Base-by-base conservation (phyloP, 2,113 vertebrate genomes). In the Melanotaenia duboulayi region DNA sequence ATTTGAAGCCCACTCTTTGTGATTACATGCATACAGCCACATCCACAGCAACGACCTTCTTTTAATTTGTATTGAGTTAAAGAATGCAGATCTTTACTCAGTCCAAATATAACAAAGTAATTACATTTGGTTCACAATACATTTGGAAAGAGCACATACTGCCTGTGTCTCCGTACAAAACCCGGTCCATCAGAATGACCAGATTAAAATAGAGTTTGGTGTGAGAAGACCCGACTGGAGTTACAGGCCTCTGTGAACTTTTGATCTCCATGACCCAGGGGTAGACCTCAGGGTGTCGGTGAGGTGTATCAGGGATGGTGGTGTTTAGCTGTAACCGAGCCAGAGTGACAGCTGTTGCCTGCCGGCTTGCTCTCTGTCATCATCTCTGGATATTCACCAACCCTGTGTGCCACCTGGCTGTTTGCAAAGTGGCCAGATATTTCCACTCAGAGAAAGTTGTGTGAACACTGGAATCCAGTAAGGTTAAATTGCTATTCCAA, bases 331-430 rank as follows among this genome's bases (percentile, higher is more conserved):
- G 82, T 84, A 82, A 87, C 81, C 76, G 82, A 89, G 59, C 74
- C 76, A 81, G 80, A 85, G 76, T 74, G 82, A 80, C 91, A 90
- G 90, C 87, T 90, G 91, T 85, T 77, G 87, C 84, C 90, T 83
- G 78, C 81, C 84, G 72, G 71, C 57, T 58, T 48, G 4, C 51
- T 54, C 72, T 75, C 84, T 72, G 71, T 89, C 86, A 84, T 78
- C 86, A 76, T 54, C 50, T 56, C 35, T 25, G 4, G 24, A 51
- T 72, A 35, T 58, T 66, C 50, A 80, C 54, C 74, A 28, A 71
- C 60, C 37, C 17, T 8, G 11, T 32, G 52, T 48, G 58, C 44
- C 83, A 79, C 71, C 73, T 75, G 76, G 80, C 40, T 57, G 32
- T 19, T 52, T 4, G 13, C 44, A 46, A 23, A 7, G n/a, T 19